Evolutionary conservation across 2,888 invertebrate species (phyloP), one percentile per base, ranked within the genome.

Genomic region (Pristionchus maxplancki): DNA sequence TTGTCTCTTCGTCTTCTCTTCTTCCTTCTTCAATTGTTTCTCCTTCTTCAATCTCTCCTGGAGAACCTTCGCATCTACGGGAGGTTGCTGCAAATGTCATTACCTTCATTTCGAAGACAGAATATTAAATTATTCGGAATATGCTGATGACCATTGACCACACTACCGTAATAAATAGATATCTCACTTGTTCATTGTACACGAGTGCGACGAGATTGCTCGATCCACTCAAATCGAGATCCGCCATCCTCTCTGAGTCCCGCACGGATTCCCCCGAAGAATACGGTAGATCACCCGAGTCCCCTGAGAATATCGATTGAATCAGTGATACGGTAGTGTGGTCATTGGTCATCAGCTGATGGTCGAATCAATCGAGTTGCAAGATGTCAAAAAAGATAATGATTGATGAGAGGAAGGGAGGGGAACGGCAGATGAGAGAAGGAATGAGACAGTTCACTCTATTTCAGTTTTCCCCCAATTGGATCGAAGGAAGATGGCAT

Each of bases 31-130:
- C n/a, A 64, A 4, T 44, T 64, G 85, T 64, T 85, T 85, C 85
- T 85, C 85, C 48, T 44, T 85, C 85, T 85, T 85, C 85, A 85
- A 31, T 64, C 85, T n/a, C 40, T 85, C 85, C 44, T 64, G 58
- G 1, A 85, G 85, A 3, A 28, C 64, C n/a, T 53, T 53, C 4
- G 64, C 53, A 24, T 85, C 85, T 13, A 85, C 85, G 31, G 85
- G 85, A 24, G 62, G 62, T 24, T 31, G 85, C 64, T 85, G 58
- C 13, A 62, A 44, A 44, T 44, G 44, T 44, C 44, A 44, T 44
- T 44, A 5, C 58, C 58, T n/a, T n/a, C n/a, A n/a, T n/a, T n/a
- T n/a, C n/a, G n/a, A n/a, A n/a, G n/a, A 58, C 58, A 8, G 15
- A 4, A 58, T 24, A 58, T 58, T 17, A 58, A 20, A 13, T 24